Base-by-base conservation (phyloP, 2,888 invertebrate genomes). In the Scaptomyza reducta region DNA sequence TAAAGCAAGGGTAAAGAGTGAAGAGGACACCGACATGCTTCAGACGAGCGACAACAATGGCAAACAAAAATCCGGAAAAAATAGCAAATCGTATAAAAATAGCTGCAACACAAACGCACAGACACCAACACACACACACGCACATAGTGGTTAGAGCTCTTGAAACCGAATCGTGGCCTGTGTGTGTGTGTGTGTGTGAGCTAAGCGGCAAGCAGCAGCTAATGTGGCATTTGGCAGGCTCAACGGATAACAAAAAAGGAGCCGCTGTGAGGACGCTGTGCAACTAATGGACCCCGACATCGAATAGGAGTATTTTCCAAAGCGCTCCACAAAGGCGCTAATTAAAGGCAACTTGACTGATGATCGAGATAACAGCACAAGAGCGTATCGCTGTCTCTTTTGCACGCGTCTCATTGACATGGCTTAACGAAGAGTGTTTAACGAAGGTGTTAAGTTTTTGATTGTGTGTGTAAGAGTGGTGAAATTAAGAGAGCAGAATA, bases 41-140 rank as follows among this genome's bases (percentile, higher is more conserved):
- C 67, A 59, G 62, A 42, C 57, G 53, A 62, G 45, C n/a, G 14
- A 64, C 70, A 87, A 87, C 81, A 87, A 84, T 87, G 70, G 66
- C 81, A 75, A 80, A 82, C 81, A 87, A 84, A 87, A 82, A 63
- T 84, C 81, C 87, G 81, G 81, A 82, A 82, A 82, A 82, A 82
- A 82, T 82, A 87, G 78, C 60, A 84, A 82, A 81, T 81, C 85
- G 81, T 74, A 84, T 84, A 81, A 87, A 81, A 81, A 81, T 79
- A 79, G 76, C 79, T 65, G 64, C 64, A 65, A 58, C 71, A 77
- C 65, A 50, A 25, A 25, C 50, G 14, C 35, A 49, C 49, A 49
- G 3, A 61, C 58, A 60, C 63, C 54, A 50, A 54, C 55, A 58
- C 25, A 16, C 13, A 14, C 33, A 27, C 10, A 18, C 25, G 10